Conservation (phyloP, 2,888 invertebrate species). For the Myathropa florea region DNA sequence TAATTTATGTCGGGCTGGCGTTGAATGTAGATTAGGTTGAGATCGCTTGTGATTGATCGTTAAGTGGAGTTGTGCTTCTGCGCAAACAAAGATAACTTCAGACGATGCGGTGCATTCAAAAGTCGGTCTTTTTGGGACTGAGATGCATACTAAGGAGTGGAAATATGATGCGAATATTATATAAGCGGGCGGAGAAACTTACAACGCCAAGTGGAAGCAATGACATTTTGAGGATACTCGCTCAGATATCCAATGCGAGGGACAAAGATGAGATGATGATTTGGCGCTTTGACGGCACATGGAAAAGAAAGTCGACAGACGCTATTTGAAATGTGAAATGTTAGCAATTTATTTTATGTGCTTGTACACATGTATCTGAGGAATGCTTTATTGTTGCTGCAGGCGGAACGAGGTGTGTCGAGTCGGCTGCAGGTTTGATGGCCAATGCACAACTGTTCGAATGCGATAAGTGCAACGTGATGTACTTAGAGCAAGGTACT, state of each 20-base stretch:
- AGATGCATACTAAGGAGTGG: slow-evolving; percentile 61
- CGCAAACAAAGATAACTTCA: slow-evolving; percentile 33
- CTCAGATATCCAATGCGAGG: not conserved
- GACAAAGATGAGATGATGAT: slow-evolving; percentile 8
- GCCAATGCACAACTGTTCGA: not conserved
- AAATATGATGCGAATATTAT: slow-evolving; percentile 63
- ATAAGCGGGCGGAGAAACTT: slow-evolving; percentile 48
- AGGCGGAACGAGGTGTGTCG: not conserved
- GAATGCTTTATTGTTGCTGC: slow-evolving; percentile 5
- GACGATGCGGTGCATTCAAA: slow-evolving; percentile 54
- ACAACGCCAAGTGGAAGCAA: slow-evolving; percentile 4
- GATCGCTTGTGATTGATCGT: slow-evolving; percentile 51
- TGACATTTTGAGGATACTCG: slow-evolving; percentile 16
- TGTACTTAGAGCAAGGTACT: not conserved
- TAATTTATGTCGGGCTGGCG: slow-evolving; percentile 22
- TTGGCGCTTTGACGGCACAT: not conserved
- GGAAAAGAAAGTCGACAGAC: slow-evolving; percentile 55
- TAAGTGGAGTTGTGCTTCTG: slow-evolving; percentile 8
- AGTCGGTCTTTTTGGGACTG: slow-evolving; percentile 13
- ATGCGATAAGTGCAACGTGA: not conserved
- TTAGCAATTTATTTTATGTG: slow-evolving; percentile 26
- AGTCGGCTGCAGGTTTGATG: not conserved
- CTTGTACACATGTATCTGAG: not conserved
- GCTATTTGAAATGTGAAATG: slow-evolving; percentile 35
- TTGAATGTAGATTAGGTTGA: slow-evolving; percentile 48